A percentile compares a stretch with the other conserved stretches of the same genome.
Evolutionary conservation across 2,888 invertebrate genomes (phyloP).

Genomic region (Geotrupes spiniger): DNA sequence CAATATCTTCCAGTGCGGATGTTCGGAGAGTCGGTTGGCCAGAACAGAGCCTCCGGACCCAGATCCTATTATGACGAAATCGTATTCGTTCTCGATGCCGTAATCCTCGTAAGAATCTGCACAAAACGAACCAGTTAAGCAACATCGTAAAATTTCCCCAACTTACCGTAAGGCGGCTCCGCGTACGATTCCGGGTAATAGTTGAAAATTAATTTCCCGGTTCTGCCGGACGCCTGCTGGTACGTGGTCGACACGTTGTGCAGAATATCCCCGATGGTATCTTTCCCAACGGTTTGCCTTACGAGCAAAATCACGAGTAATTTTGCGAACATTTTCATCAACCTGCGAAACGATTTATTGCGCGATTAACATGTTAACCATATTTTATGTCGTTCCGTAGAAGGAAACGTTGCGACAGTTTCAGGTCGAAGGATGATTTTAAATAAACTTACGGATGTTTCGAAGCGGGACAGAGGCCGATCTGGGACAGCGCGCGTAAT

Average conservation of each 20-base stretch:
- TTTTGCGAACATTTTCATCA: no score
- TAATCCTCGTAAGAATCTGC: conserved; percentile 15
- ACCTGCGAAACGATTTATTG: no score
- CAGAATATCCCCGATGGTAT: background rate
- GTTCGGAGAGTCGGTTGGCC: conserved; percentile 68
- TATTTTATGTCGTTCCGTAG: no score
- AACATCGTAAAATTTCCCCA: background rate
- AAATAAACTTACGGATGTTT: no score
- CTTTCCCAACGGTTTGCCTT: background rate
- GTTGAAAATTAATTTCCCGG: conserved; percentile 12
- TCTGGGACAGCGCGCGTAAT: no score
- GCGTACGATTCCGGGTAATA: conserved; percentile 18
- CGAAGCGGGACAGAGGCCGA: no score
- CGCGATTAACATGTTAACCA: no score
- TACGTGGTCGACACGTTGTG: background rate
- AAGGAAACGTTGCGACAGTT: no score
- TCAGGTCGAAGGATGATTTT: no score
- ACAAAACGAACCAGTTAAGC: background rate
- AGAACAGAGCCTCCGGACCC: conserved; percentile 70
- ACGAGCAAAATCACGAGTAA: background rate
- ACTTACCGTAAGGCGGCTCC: conserved; percentile 18
- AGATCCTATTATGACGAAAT: conserved; percentile 67
- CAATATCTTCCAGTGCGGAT: conserved; percentile 58
- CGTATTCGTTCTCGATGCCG: conserved; percentile 49
- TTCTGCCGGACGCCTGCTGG: conserved; percentile 13